These are phyloP conservation scores for Leucoraja ocellata DNA, from an alignment of 2,797 vertebrate species.

Conservation along the genomic window DNA sequence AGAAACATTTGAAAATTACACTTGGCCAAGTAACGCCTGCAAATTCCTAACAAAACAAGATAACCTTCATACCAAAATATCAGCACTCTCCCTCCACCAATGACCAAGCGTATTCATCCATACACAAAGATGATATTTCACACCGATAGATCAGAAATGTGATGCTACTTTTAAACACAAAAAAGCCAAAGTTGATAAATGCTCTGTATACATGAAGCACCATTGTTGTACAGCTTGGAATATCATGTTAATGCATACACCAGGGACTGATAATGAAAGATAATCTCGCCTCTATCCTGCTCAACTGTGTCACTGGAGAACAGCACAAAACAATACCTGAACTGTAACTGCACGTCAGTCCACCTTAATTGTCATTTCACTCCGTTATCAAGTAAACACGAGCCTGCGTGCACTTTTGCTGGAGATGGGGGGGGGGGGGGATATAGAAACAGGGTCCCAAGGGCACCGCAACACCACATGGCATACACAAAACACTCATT, in stretches of 20 bases:
- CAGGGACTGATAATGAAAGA: constrained; percentile 20
- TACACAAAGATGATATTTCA: not conserved
- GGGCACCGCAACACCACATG: not conserved
- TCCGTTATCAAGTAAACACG: not conserved
- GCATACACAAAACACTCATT: not conserved
- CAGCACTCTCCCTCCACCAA: not conserved
- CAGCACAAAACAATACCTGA: constrained; percentile 19
- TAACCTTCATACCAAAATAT: not conserved
- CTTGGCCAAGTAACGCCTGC: not conserved
- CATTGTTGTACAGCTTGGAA: not conserved
- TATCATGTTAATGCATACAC: constrained; percentile 15
- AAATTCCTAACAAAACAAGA: constrained; percentile 4
- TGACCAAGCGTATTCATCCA: not conserved
- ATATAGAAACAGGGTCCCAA: not conserved
- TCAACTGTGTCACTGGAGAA: constrained; percentile 1
- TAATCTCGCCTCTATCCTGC: constrained; percentile 27
- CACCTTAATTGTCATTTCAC: constrained; percentile 15
- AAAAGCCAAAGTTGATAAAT: not conserved
- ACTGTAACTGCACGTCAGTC: constrained; percentile 19
- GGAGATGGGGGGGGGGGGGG: not conserved
- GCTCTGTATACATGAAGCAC: not conserved
- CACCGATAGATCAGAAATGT: constrained; percentile 10
- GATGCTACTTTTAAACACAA: constrained; percentile 27
- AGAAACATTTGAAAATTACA: not conserved
- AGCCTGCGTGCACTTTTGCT: not conserved